These are phyloP conservation scores for Lepus americanus DNA, from an alignment of 2,113 vertebrate species.

Conservation along the genomic window DNA sequence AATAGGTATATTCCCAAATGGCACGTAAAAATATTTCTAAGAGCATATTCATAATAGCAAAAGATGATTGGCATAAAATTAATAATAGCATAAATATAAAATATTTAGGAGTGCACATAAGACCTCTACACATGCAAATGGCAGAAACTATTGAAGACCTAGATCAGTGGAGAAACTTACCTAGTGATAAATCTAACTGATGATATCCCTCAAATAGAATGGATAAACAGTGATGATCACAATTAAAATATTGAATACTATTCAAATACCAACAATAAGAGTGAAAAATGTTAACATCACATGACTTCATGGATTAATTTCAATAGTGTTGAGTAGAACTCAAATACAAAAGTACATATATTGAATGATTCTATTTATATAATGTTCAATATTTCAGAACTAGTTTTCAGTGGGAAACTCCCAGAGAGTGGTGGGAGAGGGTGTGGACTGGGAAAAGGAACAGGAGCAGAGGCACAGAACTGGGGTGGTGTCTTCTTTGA, in stretches of 20 bases:
- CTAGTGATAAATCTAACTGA: neutral
- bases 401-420: neutral
- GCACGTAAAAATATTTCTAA: neutral
- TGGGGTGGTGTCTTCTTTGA: neutral
- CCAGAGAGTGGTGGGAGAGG: neutral
- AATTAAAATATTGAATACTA: neutral
- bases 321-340: neutral
- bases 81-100: conserved; percentile 15
- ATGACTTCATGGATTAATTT: neutral
- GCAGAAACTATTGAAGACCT: neutral
- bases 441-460: neutral
- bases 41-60: neutral
- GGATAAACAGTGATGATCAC: neutral
- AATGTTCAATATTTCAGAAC: neutral
- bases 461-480: neutral
- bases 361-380: neutral
- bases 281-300: neutral
- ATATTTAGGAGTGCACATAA: neutral
- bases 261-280: neutral
- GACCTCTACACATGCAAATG: neutral
- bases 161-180: neutral
- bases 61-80: neutral
- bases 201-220: neutral
- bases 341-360: neutral
- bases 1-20: neutral